phyloP scores from a whole-genome alignment of 2,113 vertebrate species.

The Alligator mississippiensis region DNA sequence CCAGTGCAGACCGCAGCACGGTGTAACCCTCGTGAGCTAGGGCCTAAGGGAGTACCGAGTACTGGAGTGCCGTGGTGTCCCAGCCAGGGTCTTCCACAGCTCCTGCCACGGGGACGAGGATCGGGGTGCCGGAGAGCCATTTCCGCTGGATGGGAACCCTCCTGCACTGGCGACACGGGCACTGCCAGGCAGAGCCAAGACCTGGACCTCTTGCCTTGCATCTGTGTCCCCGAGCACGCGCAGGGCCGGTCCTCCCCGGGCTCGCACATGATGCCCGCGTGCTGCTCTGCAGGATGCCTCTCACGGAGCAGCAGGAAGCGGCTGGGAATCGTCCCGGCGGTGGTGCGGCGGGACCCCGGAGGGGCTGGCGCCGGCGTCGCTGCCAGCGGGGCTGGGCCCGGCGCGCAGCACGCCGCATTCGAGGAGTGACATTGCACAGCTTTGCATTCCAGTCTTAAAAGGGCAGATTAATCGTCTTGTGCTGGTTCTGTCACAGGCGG shows the following conservation, averaged over 20 bases:
- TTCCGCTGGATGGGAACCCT: neutral
- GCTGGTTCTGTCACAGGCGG: constrained; percentile 78
- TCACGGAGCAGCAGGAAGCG: neutral
- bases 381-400: neutral
- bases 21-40: too few species aligned
- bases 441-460: constrained; percentile 71
- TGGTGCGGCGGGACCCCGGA: neutral
- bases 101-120: too few species aligned
- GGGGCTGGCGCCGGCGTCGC: neutral
- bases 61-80: neutral
- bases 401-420: constrained; percentile 14
- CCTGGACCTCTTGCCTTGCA: neutral
- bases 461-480: constrained; percentile 80
- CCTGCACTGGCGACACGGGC: too few species aligned
- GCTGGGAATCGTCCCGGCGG: neutral
- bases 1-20: too few species aligned
- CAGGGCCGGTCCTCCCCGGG: neutral
- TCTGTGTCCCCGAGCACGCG: neutral
- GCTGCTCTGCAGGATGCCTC: neutral
- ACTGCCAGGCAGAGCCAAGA: too few species aligned
- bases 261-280: neutral
- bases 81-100: too few species aligned
- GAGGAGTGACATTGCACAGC: constrained; percentile 45
- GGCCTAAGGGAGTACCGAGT: neutral
- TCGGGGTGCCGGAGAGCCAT: neutral